Percentiles rank a stretch among this genome's conserved stretches.
Conservation (phyloP, 2,797 vertebrate genomes). For the Etheostoma nigrum region DNA sequence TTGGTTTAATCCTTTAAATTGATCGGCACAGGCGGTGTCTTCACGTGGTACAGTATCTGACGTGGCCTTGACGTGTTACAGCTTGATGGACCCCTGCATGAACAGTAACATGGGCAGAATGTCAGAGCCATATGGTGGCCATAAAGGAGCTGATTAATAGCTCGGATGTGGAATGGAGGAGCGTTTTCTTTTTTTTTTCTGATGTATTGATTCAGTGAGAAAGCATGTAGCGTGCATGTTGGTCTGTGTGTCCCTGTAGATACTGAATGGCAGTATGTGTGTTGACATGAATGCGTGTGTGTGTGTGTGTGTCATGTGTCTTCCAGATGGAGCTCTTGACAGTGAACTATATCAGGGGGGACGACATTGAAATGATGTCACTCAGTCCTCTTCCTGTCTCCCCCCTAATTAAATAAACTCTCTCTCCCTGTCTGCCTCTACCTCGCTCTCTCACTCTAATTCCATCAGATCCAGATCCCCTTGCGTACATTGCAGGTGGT, state of each 20-base stretch:
- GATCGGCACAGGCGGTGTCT: not conserved
- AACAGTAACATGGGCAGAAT: conserved; percentile 53
- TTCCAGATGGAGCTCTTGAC: conserved; percentile 74
- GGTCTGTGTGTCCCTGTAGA: conserved; percentile 31
- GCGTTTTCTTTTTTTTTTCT: conserved; percentile 11
- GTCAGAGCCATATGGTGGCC: conserved; percentile 54
- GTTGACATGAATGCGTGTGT: conserved; percentile 9
- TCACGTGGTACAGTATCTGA: conserved; percentile 8
- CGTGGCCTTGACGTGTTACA: conserved; percentile 8
- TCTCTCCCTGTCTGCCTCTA: conserved; percentile 41
- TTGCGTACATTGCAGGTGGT: conserved; percentile 23
- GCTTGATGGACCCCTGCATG: conserved; percentile 22
- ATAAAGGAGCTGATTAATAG: conserved; percentile 54
- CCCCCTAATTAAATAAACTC: conserved; percentile 74
- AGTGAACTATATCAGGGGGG: conserved; percentile 39
- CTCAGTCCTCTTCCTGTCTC: conserved; percentile 75
- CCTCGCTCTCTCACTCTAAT: conserved; percentile 51
- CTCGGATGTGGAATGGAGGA: conserved; percentile 47
- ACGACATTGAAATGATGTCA: conserved; percentile 77
- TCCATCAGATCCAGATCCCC: conserved; percentile 60
- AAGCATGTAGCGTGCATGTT: conserved; percentile 28
- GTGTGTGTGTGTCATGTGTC: conserved; percentile 39
- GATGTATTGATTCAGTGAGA: conserved; percentile 51
- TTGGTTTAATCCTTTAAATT: not conserved
- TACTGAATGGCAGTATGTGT: conserved; percentile 15